These are phyloP conservation scores for Meliscaeva auricollis DNA, from an alignment of 2,888 invertebrate genomes.

Conservation along the genomic window DNA sequence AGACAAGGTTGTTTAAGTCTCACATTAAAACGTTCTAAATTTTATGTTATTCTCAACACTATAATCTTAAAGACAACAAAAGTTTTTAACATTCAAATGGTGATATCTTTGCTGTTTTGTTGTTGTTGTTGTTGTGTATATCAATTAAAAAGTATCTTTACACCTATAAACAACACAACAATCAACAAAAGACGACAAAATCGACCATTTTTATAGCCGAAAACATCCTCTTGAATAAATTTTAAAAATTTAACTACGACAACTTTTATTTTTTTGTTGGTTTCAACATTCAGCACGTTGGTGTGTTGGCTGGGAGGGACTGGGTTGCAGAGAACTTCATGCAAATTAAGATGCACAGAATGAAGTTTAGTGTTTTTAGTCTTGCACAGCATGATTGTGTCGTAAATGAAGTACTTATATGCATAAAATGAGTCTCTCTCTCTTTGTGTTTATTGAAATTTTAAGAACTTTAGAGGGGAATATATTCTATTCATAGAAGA, in stretches of 20 bases:
- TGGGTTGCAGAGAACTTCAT: constrained; percentile 26
- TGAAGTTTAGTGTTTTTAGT: constrained; percentile 38
- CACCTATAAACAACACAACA: constrained; percentile 48
- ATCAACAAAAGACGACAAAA: constrained; percentile 21
- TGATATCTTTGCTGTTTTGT: not conserved
- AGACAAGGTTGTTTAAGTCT: no score
- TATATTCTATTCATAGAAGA: no score
- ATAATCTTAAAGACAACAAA: no score
- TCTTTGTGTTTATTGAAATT: constrained; percentile 60
- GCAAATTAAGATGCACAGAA: constrained; percentile 72
- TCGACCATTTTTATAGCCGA: constrained; percentile 43
- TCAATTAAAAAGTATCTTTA: constrained; percentile 57
- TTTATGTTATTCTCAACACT: not conserved
- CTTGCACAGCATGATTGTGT: constrained; percentile 63
- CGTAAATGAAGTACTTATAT: constrained; percentile 65
- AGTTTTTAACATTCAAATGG: constrained; percentile 4
- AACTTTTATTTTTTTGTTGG: not conserved
- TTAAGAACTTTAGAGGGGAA: constrained; percentile 13
- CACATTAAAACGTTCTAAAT: no score
- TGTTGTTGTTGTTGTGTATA: not conserved
- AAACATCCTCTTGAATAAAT: constrained; percentile 67
- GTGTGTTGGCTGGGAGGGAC: constrained; percentile 23
- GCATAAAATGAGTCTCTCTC: not conserved
- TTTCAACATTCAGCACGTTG: constrained; percentile 46
- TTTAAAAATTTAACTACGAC: constrained; percentile 63